Evolutionary conservation across 2,113 vertebrate genomes (phyloP).

Genomic region (Hymenochirus boettgeri): DNA sequence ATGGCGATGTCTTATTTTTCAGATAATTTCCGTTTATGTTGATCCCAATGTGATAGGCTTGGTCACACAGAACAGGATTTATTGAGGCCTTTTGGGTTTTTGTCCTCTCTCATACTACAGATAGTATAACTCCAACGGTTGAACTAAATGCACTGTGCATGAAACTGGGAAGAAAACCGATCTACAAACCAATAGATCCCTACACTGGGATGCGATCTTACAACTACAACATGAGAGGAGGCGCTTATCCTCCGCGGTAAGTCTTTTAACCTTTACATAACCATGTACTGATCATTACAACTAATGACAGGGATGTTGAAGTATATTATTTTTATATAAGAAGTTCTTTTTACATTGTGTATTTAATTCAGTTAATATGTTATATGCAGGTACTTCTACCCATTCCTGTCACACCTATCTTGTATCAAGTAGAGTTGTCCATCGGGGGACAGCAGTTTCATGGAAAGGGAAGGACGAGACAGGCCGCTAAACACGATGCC

Average conservation of each 20-base stretch:
- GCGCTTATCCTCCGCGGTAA: constrained; percentile 86
- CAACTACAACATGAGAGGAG: constrained; percentile 82
- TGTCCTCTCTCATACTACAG: constrained; percentile 57
- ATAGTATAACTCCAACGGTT: constrained; percentile 87
- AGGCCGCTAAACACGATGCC: constrained; percentile 90
- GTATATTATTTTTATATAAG: too few species aligned
- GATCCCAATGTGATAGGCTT: too few species aligned
- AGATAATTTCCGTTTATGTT: too few species aligned
- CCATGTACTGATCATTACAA: too few species aligned
- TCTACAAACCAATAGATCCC: constrained; percentile 91
- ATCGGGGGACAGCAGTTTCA: constrained; percentile 94
- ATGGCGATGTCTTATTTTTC: too few species aligned
- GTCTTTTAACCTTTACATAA: too few species aligned
- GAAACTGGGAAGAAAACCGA: constrained; percentile 92
- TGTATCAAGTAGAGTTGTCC: constrained; percentile 94
- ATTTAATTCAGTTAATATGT: too few species aligned
- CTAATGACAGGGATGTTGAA: too few species aligned
- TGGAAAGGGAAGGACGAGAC: constrained; percentile 91
- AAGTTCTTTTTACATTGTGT: too few species aligned
- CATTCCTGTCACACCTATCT: constrained; percentile 86
- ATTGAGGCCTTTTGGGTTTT: too few species aligned
- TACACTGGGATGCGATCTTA: constrained; percentile 92
- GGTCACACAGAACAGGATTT: too few species aligned
- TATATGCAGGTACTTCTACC: constrained; percentile 98
- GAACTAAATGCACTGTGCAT: constrained; percentile 93